phyloP scores from a whole-genome alignment of 1,140 invertebrate species.

The Drosophila insularis region DNA sequence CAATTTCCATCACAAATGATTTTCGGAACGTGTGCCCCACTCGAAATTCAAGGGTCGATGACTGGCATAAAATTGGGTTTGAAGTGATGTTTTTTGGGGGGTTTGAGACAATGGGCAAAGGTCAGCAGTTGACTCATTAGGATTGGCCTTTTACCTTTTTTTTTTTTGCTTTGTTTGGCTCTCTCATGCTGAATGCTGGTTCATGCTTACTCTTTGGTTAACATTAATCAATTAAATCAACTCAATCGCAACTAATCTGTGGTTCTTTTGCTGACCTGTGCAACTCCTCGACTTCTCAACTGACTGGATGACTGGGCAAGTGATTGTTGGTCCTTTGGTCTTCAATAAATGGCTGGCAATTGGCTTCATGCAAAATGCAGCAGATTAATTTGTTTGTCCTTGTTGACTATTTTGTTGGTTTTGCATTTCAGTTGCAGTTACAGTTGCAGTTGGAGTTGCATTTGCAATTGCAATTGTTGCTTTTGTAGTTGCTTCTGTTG shows the following conservation, averaged over 20 bases:
- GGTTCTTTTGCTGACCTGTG: conserved; percentile 35
- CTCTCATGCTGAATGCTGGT: conserved; percentile 13
- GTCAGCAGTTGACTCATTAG: conserved; percentile 17
- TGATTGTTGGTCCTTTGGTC: conserved; percentile 25
- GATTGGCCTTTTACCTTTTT: not conserved
- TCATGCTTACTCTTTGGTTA: conserved; percentile 31
- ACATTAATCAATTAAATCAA: conserved; percentile 57
- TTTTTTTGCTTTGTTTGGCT: not conserved
- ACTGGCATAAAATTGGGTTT: conserved; percentile 2
- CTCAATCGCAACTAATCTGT: conserved; percentile 48
- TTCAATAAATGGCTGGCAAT: conserved; percentile 34
- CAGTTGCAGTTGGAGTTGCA: conserved; percentile 19
- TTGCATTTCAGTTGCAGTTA: conserved; percentile 44
- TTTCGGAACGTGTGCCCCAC: conserved; percentile 11
- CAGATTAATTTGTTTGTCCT: conserved; percentile 59
- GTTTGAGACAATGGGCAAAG: not conserved
- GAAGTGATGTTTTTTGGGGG: not conserved
- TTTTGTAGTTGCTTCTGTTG: conserved; percentile 5
- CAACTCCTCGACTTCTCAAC: conserved; percentile 27
- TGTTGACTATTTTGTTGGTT: conserved; percentile 57
- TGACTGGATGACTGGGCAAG: conserved; percentile 23
- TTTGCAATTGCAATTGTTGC: conserved; percentile 19
- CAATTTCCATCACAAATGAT: conserved; percentile 14
- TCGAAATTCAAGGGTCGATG: conserved; percentile 24
- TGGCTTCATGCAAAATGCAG: conserved; percentile 63